Evolutionary conservation across 35 echinoderm and acorn worm genomes (phyloP).

Genomic region (Hemicentrotus pulcherrimus): DNA sequence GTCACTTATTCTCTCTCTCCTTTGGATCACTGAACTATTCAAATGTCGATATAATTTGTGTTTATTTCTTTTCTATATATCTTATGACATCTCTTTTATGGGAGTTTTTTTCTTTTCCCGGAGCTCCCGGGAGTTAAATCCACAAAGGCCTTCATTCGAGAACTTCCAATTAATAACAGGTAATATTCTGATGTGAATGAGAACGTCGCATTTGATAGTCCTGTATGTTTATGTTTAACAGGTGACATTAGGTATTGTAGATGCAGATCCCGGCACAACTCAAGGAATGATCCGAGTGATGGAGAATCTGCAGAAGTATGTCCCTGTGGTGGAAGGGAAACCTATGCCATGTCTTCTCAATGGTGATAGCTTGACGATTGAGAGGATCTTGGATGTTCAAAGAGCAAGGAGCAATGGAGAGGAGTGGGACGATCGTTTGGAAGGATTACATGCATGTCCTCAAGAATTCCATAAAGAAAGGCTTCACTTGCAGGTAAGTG

Average conservation of each 20-base stretch:
- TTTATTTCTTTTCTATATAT: too few species aligned
- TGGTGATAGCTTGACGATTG: slow-evolving; percentile 17
- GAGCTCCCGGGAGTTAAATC: too few species aligned
- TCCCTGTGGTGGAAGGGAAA: slow-evolving; percentile 21
- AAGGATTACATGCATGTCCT: slow-evolving; percentile 21
- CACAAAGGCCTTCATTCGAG: too few species aligned
- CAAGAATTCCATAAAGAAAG: slow-evolving; percentile 43
- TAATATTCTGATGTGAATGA: too few species aligned
- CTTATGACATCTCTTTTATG: too few species aligned
- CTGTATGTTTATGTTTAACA: not conserved
- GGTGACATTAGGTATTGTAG: slow-evolving; percentile 27
- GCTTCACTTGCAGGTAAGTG: slow-evolving; percentile 31
- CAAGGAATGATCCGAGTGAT: slow-evolving; percentile 12
- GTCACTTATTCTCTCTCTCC: too few species aligned
- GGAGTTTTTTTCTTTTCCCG: too few species aligned
- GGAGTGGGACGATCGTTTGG: slow-evolving; percentile 29
- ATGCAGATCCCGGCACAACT: not conserved
- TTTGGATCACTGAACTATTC: too few species aligned
- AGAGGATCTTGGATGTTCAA: not conserved
- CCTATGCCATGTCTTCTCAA: not conserved
- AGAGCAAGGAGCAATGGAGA: not conserved
- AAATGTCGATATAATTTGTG: too few species aligned
- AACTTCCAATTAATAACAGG: too few species aligned
- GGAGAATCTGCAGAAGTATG: slow-evolving; percentile 28
- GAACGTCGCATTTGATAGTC: not conserved